Evolutionary conservation across 2,797 vertebrate genomes (phyloP), one percentile per base, ranked within the genome.

Genomic region (Mus caroli): DNA sequence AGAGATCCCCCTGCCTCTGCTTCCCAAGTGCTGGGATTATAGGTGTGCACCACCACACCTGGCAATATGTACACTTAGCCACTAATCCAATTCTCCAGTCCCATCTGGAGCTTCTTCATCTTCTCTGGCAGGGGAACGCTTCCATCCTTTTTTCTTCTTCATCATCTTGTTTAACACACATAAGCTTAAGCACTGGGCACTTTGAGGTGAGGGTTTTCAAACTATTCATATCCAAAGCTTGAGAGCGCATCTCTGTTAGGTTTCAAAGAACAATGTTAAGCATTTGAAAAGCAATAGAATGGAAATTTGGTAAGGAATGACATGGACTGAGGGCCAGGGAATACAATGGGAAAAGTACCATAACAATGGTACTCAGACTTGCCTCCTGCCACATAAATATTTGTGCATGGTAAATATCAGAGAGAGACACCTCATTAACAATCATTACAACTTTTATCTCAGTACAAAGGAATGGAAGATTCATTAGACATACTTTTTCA

Each of bases 191-290:
- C 7, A 46, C 69, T 56, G 40, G 60, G 78, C 3, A 87, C 69
- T 78, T 24, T 10, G 15, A 43, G 19, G 34, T 3, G 0, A 9
- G 60, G 26, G 58, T 31, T 69, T 92, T 50, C 46, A 62, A 76
- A 85, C 82, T 60, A 73, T 34, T 31, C 64, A 88, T 20, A 60
- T 78, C 60, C 46, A 89, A 58, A 92, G n/a, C 52, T 56, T 94
- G 56, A 9, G n/a, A 77, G 71, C 28, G 3, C 14, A 77, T 82
- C 1, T 77, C 80, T 46, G 92, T 86, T 37, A 28, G 62, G 28
- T 91, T 94, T 91, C 73, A 40, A 75, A 88, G 83, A 17, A 15
- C 7, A 71, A 10, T 14, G 10, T 26, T 83, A 56, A 87, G 28
- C 2, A 69, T 73, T 73, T 67, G 69, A 37, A 31, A 87, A 67